Conservation (phyloP, 1,140 invertebrate species). For the Saccostrea glomerata region DNA sequence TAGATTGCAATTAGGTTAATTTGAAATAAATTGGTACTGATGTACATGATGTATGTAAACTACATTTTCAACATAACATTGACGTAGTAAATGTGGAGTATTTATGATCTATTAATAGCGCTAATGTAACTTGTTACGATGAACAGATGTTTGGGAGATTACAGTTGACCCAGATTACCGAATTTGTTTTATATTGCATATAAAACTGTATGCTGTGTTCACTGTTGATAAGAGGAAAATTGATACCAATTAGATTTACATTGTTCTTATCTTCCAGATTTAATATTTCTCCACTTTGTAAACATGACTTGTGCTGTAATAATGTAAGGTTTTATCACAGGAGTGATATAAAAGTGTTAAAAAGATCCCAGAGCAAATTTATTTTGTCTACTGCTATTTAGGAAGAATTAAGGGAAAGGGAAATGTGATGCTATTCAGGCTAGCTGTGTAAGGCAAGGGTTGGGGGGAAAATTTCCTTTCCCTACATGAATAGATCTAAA, state of each 20-base stretch:
- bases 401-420: too few relatives aligned
- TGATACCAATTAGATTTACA: not conserved
- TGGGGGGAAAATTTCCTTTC: too few relatives aligned
- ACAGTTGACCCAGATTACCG: not conserved
- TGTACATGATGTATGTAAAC: not conserved
- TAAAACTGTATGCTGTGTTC: not conserved
- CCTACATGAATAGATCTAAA: too few relatives aligned
- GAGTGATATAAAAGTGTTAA: not conserved
- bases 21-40: not conserved
- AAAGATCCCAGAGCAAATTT: too few relatives aligned
- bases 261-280: not conserved
- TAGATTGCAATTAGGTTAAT: not conserved
- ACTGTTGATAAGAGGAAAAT: conserved; percentile 18
- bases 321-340: not conserved
- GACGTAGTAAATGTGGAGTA: not conserved
- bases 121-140: not conserved
- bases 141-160: not conserved
- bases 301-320: not conserved
- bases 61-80: not conserved
- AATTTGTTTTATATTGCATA: not conserved
- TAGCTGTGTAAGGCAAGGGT: too few relatives aligned
- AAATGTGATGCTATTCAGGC: too few relatives aligned
- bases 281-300: not conserved
- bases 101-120: not conserved
- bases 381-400: too few relatives aligned